A percentile compares a stretch with the other conserved stretches of the same genome.
phyloP scores from a whole-genome alignment of 1,140 invertebrate species.

The Platyura marginata region DNA sequence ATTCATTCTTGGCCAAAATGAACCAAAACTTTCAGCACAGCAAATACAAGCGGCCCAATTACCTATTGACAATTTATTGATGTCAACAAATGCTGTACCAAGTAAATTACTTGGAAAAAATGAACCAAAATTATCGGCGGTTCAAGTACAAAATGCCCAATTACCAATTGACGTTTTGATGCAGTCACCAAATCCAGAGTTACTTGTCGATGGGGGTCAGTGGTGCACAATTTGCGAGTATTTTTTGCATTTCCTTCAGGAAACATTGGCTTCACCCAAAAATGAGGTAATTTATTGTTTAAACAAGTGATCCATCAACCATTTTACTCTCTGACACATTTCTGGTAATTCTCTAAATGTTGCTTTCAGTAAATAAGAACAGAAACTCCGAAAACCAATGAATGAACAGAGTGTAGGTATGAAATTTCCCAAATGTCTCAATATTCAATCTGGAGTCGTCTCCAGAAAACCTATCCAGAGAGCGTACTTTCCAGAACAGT shows the following conservation, averaged over 20 bases:
- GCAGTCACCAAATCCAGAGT: constrained; percentile 21
- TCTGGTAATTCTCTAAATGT: no score
- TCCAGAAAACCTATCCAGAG: no score
- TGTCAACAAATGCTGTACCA: no score
- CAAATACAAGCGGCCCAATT: constrained; percentile 27
- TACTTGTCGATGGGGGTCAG: constrained; percentile 25
- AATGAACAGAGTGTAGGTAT: no score
- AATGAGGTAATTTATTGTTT: constrained; percentile 37
- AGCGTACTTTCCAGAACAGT: no score
- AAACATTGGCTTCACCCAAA: constrained; percentile 42
- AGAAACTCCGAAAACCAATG: no score
- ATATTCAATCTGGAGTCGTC: no score
- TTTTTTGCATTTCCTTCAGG: constrained; percentile 59
- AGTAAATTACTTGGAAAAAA: constrained; percentile 18
- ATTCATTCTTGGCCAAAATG: constrained; percentile 14
- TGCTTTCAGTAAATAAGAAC: no score
- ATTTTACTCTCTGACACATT: no score
- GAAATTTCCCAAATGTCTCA: no score
- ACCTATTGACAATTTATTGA: constrained; percentile 43
- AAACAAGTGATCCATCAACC: no score
- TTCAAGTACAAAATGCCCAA: constrained; percentile 21
- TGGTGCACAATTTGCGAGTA: constrained; percentile 66
- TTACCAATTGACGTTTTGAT: constrained; percentile 48
- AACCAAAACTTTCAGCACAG: constrained; percentile 16
- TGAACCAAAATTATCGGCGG: constrained; percentile 17